phyloP scores from a whole-genome alignment of 2,113 vertebrate species.

The Athene noctua region DNA sequence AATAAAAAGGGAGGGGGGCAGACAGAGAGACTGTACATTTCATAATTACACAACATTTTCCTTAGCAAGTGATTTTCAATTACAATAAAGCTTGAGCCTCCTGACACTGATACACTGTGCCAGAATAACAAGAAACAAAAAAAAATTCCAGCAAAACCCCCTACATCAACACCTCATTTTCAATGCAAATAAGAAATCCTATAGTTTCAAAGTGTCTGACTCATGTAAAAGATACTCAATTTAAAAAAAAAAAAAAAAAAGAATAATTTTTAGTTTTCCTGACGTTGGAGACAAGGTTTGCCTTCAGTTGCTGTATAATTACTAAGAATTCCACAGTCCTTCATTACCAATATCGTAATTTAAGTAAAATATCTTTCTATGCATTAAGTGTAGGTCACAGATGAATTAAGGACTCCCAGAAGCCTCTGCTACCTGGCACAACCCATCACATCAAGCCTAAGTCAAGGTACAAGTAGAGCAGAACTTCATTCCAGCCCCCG shows the following conservation, averaged over 20 bases:
- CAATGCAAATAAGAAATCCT: constrained; percentile 41
- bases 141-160: neutral
- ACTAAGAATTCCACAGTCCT: constrained; percentile 43
- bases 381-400: constrained; percentile 70
- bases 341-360: constrained; percentile 65
- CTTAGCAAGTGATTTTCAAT: constrained; percentile 75
- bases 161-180: constrained; percentile 6
- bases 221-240: constrained; percentile 1
- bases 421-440: constrained; percentile 75
- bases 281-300: constrained; percentile 47
- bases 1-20: constrained; percentile 65
- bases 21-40: constrained; percentile 48
- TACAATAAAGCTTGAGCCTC: constrained; percentile 66
- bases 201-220: constrained; percentile 25
- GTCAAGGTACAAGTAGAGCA: constrained; percentile 80
- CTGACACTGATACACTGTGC: constrained; percentile 37
- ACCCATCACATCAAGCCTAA: constrained; percentile 73
- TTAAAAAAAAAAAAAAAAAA: neutral
- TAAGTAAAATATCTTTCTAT: constrained; percentile 72
- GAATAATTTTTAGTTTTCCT: constrained; percentile 47
- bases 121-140: constrained; percentile 2
- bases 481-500: constrained; percentile 82
- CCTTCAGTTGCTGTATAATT: constrained; percentile 50
- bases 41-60: constrained; percentile 69
- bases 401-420: constrained; percentile 71